Evolutionary conservation across 2,113 vertebrate species (phyloP), one percentile per base, ranked within the genome.

Genomic region (Heteronetta atricapilla): DNA sequence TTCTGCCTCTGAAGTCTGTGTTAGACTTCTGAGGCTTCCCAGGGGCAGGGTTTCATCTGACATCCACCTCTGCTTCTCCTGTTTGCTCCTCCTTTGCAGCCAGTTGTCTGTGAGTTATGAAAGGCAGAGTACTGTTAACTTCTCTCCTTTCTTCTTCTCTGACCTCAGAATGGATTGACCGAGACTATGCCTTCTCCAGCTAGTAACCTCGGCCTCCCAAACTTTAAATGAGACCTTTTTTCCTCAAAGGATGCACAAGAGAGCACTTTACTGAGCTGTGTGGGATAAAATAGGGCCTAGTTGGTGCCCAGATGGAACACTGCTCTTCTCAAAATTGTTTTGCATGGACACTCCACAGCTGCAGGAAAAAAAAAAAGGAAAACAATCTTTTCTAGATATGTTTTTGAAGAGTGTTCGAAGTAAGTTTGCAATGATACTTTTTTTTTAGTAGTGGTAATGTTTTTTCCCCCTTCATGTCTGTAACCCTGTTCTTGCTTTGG

Each of bases 261-360:
- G 91, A 96, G 96, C 97, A 97, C 97, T 97, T 97, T 97, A 97
- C 78, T 86, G 88, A 94, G 89, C 93, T 95, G 84, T 90, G 68
- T 88, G 75, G 93, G 92, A 92, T 58, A 74, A 82, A 91, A 58
- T 80, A 88, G 80, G 82, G 60, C 75, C 68, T 75, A 12, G 62
- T 38, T 91, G 80, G 38, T 59, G 73, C 78, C 85, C 68, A 62
- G 85, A 75, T 94, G 31, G 93, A 96, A 87, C 94, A 93, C 95
- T 96, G 95, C 95, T 95, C 94, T 97, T 96, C 95, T 92, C 86
- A 84, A 88, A 93, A 66, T 95, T 94, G 94, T 96, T 97, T 96
- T 97, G 94, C 95, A 95, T 96, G 96, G 96, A 95, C 91, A 93
- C 93, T 91, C 89, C 73, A 79, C 73, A 82, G 58, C 68, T 89